Base-by-base conservation (phyloP, 2,113 vertebrate genomes). In the Xenopus laevis region DNA sequence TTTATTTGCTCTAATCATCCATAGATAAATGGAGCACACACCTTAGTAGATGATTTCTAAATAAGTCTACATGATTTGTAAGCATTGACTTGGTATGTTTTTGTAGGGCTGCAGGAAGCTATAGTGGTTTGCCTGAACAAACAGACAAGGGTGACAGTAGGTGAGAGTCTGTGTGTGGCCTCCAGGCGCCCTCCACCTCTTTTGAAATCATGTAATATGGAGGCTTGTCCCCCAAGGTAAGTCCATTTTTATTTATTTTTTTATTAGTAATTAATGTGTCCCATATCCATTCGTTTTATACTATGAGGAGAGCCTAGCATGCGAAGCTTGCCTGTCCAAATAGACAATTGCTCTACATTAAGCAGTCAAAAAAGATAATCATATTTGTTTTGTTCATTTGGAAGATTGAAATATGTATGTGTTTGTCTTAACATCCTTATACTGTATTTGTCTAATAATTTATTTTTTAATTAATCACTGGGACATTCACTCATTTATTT, bases 111-210 rank as follows among this genome's bases (percentile, higher is more conserved):
- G 83, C 95, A 96, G 85, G 96, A 98, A 85, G 93, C 95, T 11
- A 89, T 98, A 81, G 91, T 98, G 78, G 93, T 94, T 82, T 99
- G 97, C 83, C 85, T 97, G 83, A 98, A 98, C 88, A 96, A 95
- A 88, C 94, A 98, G 86, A 98, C 94, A 4, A 87, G 91, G 79
- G 93, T 96, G 75, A 81, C 86, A 4, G 86, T 78, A 0, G 91
- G 94, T 0, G 92, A 97, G 79, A 89, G 65, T 0, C 77, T 92
- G 44, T 99, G 97, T 68, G 86, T 92, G 80, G 92, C 86, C 82
- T 86, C 89, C 72, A 89, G 86, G 8, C 90, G 94, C 13, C 96
- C 96, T 66, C 95, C 95, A 0, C 91, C 85, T 79, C 91, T 97
- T 68, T 87, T 96, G 66, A 94, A 93, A 86, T 82, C 90, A 80